These are phyloP conservation scores for Oxygymnocypris stewartii DNA, from an alignment of 2,113 vertebrate genomes.

Conservation along the genomic window DNA sequence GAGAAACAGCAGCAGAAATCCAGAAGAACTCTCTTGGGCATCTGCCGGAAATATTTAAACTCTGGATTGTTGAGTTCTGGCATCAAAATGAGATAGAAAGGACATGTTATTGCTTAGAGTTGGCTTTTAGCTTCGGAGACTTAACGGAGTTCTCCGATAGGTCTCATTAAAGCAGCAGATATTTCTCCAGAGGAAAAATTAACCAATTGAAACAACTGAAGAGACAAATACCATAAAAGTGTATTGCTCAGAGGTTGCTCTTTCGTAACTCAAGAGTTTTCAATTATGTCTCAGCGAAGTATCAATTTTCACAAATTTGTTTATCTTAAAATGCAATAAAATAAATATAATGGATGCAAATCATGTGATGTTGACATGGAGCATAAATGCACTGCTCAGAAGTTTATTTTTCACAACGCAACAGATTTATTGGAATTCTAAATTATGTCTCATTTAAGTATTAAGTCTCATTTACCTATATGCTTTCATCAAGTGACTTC, in stretches of 20 bases:
- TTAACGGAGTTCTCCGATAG: background rate
- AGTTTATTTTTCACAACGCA: background rate
- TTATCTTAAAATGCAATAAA: background rate
- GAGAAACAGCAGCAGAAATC: background rate
- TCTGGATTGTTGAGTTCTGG: background rate
- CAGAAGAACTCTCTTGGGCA: background rate
- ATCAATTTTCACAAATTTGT: background rate
- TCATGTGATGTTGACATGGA: background rate
- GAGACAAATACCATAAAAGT: background rate
- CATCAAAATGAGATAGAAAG: background rate
- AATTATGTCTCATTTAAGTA: background rate
- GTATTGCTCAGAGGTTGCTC: background rate
- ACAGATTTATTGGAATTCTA: background rate
- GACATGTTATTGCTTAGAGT: background rate
- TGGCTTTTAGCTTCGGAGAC: background rate
- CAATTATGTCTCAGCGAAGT: background rate
- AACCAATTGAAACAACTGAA: background rate
- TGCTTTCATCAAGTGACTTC: too few species aligned
- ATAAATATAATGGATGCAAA: background rate
- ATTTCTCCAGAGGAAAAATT: background rate
- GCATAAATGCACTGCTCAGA: background rate
- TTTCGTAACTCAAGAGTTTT: background rate
- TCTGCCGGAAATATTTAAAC: constrained; percentile 15
- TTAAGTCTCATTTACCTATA: too few species aligned
- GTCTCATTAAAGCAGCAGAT: background rate